These are phyloP conservation scores for Amiota mariae DNA, from an alignment of 2,888 invertebrate species.

Conservation along the genomic window DNA sequence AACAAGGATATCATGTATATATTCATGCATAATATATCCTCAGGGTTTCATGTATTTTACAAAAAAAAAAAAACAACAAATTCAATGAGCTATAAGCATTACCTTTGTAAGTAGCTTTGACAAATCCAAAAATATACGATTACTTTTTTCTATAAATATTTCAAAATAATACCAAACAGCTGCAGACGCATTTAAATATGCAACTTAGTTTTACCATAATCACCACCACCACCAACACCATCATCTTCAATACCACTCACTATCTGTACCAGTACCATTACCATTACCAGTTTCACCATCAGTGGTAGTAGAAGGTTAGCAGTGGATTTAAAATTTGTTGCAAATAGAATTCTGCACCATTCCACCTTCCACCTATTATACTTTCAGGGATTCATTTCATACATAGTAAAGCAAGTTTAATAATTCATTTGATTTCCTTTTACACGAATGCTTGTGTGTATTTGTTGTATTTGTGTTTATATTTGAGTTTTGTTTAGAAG, in stretches of 20 bases:
- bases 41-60: too few relatives aligned
- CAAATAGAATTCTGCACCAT: neutral
- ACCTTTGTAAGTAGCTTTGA: neutral
- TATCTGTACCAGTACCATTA: too few relatives aligned
- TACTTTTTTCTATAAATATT: neutral
- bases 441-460: neutral
- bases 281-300: too few relatives aligned
- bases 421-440: constrained; percentile 17
- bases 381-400: neutral
- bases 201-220: neutral
- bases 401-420: constrained; percentile 9
- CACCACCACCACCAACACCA: too few relatives aligned
- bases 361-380: neutral
- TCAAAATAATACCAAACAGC: neutral
- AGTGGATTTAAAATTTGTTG: neutral
- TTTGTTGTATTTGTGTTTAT: neutral
- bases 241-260: too few relatives aligned
- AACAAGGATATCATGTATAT: too few relatives aligned
- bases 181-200: neutral
- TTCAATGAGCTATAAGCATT: neutral
- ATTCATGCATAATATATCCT: too few relatives aligned
- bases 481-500: constrained; percentile 18
- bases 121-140: neutral
- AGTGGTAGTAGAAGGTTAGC: too few relatives aligned
- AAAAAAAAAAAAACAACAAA: neutral